Evolutionary conservation across 2,888 invertebrate species (phyloP), one percentile per base, ranked within the genome.

Genomic region (Phragmatobia fuliginosa): DNA sequence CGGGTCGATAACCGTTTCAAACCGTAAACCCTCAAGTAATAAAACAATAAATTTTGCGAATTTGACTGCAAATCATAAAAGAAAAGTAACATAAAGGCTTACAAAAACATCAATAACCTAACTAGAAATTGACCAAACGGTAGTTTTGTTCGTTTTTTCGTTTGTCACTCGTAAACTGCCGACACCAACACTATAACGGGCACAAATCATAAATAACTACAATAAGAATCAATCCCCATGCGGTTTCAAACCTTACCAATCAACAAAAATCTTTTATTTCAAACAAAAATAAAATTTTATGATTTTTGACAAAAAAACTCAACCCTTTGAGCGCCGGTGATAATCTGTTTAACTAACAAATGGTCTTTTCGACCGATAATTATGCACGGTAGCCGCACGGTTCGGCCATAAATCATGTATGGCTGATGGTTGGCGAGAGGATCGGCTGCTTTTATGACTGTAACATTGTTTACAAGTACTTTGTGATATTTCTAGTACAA

Each of bases 321-420:
- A 76, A 83, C 77, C 77, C 75, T 83, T 78, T 72, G 14, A 68
- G 68, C 68, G 72, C 68, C 71, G 52, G 62, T 74, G 72, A 71
- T 85, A 85, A 85, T 85, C 79, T 73, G 70, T 81, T 81, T 78
- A 74, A 68, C 11, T 70, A 21, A 75, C 73, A 76, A 79, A 72
- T 77, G 82, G 82, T 76, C 72, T 78, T 38, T 71, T 11, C 62
- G 74, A 62, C 80, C 76, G 76, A 59, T 65, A 65, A 77, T 83
- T 77, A 73, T 73, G 59, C 66, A 75, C 70, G 67, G 80, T 80
- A 77, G 80, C 82, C 8, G 6, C 62, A 61, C 66, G 72, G 67
- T 64, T 67, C 32, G 45, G 61, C 28, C 25, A 61, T 67, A 67
- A 67, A 67, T 67, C 61, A 67, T 61, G 62, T 36, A 49, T 66